A percentile compares a stretch with the other conserved stretches of the same genome.
These are phyloP conservation scores for Staurois parvus DNA, from an alignment of 2,797 vertebrate species.

Conservation along the genomic window DNA sequence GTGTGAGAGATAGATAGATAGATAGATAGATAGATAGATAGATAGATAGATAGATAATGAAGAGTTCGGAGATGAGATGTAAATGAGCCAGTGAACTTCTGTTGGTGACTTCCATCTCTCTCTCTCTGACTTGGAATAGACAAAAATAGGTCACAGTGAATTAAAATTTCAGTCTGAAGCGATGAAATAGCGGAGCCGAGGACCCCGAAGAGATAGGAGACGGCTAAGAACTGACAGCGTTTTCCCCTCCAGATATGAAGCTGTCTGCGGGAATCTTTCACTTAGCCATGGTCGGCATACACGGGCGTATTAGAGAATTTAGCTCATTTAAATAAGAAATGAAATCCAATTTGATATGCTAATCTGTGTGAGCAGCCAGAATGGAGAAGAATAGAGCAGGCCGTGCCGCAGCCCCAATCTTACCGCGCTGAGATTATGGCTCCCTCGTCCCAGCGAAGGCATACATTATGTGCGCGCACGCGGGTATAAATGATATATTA, in stretches of 20 bases:
- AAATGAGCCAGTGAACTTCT: too few relatives aligned
- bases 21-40: too few relatives aligned
- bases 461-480: background rate
- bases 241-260: background rate
- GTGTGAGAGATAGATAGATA: too few relatives aligned
- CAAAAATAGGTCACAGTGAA: conserved; percentile 39
- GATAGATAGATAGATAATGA: too few relatives aligned
- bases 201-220: conserved; percentile 40
- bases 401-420: background rate
- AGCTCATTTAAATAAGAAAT: conserved; percentile 69
- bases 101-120: background rate
- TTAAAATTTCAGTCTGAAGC: conserved; percentile 60
- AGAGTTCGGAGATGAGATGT: too few relatives aligned
- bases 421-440: background rate
- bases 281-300: background rate
- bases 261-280: conserved; percentile 49
- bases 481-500: conserved; percentile 1
- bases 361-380: conserved; percentile 56
- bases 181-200: conserved; percentile 53
- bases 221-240: conserved; percentile 14
- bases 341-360: conserved; percentile 62
- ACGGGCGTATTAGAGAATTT: conserved; percentile 51
- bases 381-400: background rate
- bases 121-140: background rate
- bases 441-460: background rate